phyloP scores from a whole-genome alignment of 2,113 vertebrate species.

The Nerophis lumbriciformis region DNA sequence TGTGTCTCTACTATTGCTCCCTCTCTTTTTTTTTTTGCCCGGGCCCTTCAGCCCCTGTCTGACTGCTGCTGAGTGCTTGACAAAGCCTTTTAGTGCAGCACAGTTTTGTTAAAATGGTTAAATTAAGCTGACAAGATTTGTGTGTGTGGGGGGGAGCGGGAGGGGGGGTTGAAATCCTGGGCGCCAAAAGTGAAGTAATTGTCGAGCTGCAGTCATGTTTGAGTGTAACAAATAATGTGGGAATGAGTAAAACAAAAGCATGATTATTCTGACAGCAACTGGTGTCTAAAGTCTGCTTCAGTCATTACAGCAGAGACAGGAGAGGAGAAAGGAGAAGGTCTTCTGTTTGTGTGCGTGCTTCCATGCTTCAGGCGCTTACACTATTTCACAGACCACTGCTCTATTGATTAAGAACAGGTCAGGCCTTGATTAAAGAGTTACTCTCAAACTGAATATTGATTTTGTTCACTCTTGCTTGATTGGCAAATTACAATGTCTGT shows the following conservation, averaged over 20 bases:
- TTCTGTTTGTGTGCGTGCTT: slow-evolving; percentile 3
- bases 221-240: slow-evolving; percentile 27
- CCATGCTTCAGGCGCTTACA: slow-evolving; percentile 31
- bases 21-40: slow-evolving; percentile 1
- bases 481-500: slow-evolving; percentile 29
- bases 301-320: slow-evolving; percentile 26
- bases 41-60: neutral
- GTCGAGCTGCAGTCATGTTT: slow-evolving; percentile 13
- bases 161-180: no score
- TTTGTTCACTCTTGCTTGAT: slow-evolving; percentile 41
- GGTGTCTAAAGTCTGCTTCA: slow-evolving; percentile 22
- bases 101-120: slow-evolving; percentile 21
- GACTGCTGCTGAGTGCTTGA: slow-evolving; percentile 36
- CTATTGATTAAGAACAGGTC: slow-evolving; percentile 42
- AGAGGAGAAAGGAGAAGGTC: slow-evolving; percentile 3
- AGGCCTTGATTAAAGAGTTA: slow-evolving; percentile 44
- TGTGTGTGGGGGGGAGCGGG: no score
- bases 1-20: slow-evolving; percentile 1
- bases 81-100: slow-evolving; percentile 31
- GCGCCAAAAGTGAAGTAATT: slow-evolving; percentile 11
- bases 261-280: slow-evolving; percentile 15
- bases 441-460: slow-evolving; percentile 51
- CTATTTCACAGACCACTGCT: slow-evolving; percentile 52
- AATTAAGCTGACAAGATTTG: slow-evolving; percentile 27
- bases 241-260: slow-evolving; percentile 14